Percentiles rank a stretch among this genome's conserved stretches.
Evolutionary conservation across 1,140 invertebrate genomes (phyloP).

Genomic region (Dryas iulia): DNA sequence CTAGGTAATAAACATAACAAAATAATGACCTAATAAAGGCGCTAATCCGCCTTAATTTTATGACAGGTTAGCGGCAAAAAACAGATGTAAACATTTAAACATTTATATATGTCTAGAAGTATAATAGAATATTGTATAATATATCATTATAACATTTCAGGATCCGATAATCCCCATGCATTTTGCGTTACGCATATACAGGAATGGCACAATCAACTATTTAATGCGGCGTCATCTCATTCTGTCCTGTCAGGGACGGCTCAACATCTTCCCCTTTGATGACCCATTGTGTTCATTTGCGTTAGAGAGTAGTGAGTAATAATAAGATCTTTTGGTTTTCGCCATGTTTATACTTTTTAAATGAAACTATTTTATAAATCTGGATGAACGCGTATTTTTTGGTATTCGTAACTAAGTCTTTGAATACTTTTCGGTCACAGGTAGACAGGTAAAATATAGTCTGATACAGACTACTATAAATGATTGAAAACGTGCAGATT

Average conservation of each 20-base stretch:
- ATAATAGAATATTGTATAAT: background rate
- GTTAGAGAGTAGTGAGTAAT: conserved; percentile 96
- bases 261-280: conserved; percentile 97
- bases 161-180: conserved; percentile 94
- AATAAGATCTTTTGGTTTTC: too few relatives aligned
- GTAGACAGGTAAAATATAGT: too few relatives aligned
- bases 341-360: too few relatives aligned
- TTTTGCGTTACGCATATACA: conserved; percentile 93
- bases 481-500: too few relatives aligned
- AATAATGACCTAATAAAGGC: too few relatives aligned
- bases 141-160: conserved; percentile 56
- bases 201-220: conserved; percentile 95
- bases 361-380: too few relatives aligned
- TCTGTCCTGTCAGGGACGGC: conserved; percentile 93
- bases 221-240: conserved; percentile 95
- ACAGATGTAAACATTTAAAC: background rate
- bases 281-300: conserved; percentile 96
- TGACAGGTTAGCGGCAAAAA: background rate
- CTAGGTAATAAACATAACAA: too few relatives aligned
- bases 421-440: too few relatives aligned
- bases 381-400: too few relatives aligned
- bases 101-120: background rate
- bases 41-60: too few relatives aligned
- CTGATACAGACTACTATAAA: too few relatives aligned
- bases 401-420: too few relatives aligned